Percentiles rank a stretch among this genome's conserved stretches.
Evolutionary conservation across 2,113 vertebrate genomes (phyloP).

Genomic region (Caloenas nicobarica): DNA sequence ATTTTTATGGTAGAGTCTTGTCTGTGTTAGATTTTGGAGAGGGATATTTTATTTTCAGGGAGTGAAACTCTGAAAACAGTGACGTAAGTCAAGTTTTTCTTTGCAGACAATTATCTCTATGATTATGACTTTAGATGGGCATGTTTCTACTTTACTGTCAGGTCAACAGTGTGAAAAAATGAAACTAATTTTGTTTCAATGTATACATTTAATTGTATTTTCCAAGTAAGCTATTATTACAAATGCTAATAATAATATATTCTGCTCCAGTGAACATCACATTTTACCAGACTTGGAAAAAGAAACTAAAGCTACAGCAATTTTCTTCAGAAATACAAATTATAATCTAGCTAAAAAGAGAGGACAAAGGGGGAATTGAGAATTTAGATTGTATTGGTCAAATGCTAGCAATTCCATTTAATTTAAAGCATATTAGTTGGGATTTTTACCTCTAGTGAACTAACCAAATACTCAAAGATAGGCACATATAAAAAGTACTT

Average conservation of each 20-base stretch:
- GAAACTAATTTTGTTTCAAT: neutral
- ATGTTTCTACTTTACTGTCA: neutral
- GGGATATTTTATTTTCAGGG: neutral
- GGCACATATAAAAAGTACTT: neutral
- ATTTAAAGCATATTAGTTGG: neutral
- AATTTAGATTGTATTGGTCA: neutral
- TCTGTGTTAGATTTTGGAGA: neutral
- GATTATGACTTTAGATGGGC: conserved; percentile 22
- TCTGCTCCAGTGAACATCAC: neutral
- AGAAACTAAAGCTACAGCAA: neutral
- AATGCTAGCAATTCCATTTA: neutral
- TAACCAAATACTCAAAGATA: neutral
- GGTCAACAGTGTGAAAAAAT: neutral
- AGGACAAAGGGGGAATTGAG: neutral
- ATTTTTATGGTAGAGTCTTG: neutral
- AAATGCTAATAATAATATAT: neutral
- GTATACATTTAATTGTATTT: neutral
- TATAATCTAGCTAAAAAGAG: neutral
- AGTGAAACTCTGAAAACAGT: neutral
- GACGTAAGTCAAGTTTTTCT: neutral
- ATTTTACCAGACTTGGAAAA: neutral
- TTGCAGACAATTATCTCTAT: neutral
- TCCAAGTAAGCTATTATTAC: neutral
- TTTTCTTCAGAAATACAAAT: neutral
- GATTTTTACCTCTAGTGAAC: neutral